Evolutionary conservation across 1,140 invertebrate species (phyloP).

Genomic region (Drosophila repleta): DNA sequence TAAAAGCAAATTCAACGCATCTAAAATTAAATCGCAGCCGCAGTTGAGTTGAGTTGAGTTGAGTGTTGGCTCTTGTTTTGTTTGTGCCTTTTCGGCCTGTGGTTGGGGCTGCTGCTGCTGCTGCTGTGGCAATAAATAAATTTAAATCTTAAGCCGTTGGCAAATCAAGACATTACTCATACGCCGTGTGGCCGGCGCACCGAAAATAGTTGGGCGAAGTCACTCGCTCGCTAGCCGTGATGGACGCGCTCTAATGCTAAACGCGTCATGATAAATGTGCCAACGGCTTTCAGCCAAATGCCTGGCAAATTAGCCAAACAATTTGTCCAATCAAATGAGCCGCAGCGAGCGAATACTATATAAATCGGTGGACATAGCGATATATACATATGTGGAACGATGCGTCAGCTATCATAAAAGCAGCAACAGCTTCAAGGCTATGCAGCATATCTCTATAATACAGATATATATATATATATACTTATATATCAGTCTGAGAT

Average conservation of each 20-base stretch:
- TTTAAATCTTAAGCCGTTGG: conserved; percentile 75
- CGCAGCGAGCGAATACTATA: conserved; percentile 12
- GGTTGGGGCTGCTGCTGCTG: not conserved
- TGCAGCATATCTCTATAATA: conserved; percentile 8
- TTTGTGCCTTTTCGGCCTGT: not conserved
- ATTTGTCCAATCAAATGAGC: conserved; percentile 65
- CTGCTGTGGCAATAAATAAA: conserved; percentile 61
- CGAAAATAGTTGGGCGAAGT: conserved; percentile 56
- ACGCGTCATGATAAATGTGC: conserved; percentile 67
- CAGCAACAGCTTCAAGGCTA: conserved; percentile 31
- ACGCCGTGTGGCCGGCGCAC: conserved; percentile 54
- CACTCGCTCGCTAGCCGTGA: conserved; percentile 11
- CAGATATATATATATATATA: no score
- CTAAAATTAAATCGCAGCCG: conserved; percentile 57
- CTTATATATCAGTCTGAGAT: conserved; percentile 6
- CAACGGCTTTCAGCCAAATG: conserved; percentile 63
- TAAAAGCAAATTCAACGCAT: conserved; percentile 48
- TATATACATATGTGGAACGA: conserved; percentile 1
- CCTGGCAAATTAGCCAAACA: conserved; percentile 69
- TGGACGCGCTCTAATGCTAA: conserved; percentile 44
- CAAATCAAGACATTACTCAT: conserved; percentile 80
- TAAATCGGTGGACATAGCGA: not conserved
- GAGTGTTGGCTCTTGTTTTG: conserved; percentile 3
- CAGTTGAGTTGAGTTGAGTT: conserved; percentile 15
- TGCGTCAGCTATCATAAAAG: conserved; percentile 41